phyloP scores from a whole-genome alignment of 2,113 vertebrate species.

The Xenopus laevis region DNA sequence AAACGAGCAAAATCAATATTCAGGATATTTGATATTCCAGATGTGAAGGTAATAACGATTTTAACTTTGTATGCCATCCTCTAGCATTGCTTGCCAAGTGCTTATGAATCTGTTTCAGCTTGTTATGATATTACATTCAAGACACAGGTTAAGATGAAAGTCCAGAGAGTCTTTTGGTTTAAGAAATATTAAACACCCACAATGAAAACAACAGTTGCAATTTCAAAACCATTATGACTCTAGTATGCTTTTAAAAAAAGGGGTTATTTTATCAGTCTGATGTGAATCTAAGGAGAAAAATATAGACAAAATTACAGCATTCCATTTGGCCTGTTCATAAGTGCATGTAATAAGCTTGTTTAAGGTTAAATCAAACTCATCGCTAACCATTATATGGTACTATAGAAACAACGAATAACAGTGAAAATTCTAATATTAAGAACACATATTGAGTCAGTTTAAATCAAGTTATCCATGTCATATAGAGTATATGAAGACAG shows the following conservation, averaged over 20 bases:
- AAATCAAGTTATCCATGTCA: no score
- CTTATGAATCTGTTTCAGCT: background rate
- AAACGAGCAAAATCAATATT: background rate
- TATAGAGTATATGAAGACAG: no score
- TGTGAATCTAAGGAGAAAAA: background rate
- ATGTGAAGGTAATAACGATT: background rate
- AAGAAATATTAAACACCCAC: background rate
- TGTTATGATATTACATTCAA: slow-evolving; percentile 6
- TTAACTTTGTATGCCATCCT: background rate
- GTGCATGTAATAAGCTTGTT: no score
- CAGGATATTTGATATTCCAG: slow-evolving; percentile 14
- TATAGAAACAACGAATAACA: no score
- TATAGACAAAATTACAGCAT: background rate
- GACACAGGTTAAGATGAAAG: background rate
- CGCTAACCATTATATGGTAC: no score
- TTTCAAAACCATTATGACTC: background rate
- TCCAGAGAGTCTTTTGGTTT: background rate
- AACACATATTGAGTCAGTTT: no score
- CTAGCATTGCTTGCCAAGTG: background rate
- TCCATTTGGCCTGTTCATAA: background rate
- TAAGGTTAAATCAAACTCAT: no score
- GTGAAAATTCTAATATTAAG: no score
- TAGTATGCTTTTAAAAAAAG: background rate
- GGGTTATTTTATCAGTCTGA: background rate
- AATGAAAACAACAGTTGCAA: background rate